Evolutionary conservation across 1,140 invertebrate species (phyloP).

Genomic region (Chlorops oryzae): DNA sequence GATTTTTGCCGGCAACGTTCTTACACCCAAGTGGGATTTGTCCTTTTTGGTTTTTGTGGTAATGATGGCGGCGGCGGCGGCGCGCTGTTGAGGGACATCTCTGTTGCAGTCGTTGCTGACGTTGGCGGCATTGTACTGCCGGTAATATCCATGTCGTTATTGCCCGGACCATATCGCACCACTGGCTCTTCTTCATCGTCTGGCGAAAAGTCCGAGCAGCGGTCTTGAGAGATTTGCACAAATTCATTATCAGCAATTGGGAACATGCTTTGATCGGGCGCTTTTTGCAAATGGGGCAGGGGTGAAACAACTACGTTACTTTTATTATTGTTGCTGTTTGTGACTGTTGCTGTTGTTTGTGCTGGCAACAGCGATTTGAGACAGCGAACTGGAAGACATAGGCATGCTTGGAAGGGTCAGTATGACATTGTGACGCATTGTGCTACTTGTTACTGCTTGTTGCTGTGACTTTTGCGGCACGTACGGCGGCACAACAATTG

Average conservation of each 20-base stretch:
- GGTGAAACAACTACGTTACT: background rate
- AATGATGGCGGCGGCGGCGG: background rate
- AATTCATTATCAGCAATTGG: conserved; percentile 46
- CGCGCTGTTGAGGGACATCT: conserved; percentile 3
- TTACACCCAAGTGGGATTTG: conserved; percentile 42
- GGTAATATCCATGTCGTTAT: conserved; percentile 24
- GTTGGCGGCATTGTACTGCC: background rate
- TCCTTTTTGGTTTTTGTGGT: conserved; percentile 33
- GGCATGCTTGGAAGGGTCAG: background rate
- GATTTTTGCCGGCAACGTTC: conserved; percentile 38
- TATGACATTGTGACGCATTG: too few relatives aligned
- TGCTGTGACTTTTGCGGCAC: too few relatives aligned
- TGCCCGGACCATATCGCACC: conserved; percentile 27
- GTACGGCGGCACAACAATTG: too few relatives aligned
- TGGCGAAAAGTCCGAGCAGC: conserved; percentile 42
- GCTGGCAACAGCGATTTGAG: too few relatives aligned
- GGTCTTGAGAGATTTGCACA: conserved; percentile 45
- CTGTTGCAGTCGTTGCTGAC: conserved; percentile 12
- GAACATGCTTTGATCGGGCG: conserved; percentile 23
- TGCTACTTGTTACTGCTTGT: background rate
- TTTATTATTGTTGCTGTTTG: background rate
- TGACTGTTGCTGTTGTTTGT: conserved; percentile 12
- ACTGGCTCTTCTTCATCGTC: conserved; percentile 47
- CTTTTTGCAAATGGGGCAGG: background rate
- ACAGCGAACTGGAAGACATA: too few relatives aligned